Percentiles rank a stretch among this genome's conserved stretches.
Conservation (phyloP, 2,113 vertebrate genomes). For the Platysteira castanea region DNA sequence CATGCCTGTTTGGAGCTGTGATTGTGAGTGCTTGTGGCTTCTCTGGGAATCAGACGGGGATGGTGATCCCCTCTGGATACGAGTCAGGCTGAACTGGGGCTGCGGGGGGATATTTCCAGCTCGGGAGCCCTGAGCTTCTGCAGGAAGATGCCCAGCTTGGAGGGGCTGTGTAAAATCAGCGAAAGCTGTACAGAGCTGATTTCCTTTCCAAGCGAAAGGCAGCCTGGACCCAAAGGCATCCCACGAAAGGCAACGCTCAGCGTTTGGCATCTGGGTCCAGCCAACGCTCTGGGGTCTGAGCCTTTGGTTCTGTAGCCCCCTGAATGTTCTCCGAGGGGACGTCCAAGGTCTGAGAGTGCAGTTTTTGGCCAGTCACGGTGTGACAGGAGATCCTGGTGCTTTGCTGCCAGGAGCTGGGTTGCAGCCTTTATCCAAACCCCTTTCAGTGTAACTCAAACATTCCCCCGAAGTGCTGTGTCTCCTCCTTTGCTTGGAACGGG, state of each 20-base stretch:
- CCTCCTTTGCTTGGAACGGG: background rate
- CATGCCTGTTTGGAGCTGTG: background rate
- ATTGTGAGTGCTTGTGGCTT: background rate
- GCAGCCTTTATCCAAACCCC: background rate
- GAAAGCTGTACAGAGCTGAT: background rate
- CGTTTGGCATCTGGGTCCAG: background rate
- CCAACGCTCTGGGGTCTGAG: background rate
- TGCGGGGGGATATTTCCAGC: background rate
- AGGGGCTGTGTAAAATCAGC: background rate
- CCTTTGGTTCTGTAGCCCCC: background rate
- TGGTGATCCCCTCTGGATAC: background rate
- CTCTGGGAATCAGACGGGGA: background rate
- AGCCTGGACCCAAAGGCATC: background rate
- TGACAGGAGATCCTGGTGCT: background rate
- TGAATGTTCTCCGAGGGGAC: background rate
- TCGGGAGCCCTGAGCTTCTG: background rate
- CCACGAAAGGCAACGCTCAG: background rate
- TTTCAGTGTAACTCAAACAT: accelerated
- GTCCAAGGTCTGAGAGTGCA: background rate
- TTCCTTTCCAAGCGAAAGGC: background rate
- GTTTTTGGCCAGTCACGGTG: accelerated
- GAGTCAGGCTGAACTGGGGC: background rate
- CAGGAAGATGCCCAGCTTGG: background rate
- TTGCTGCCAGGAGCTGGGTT: background rate
- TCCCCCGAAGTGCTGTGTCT: background rate